Conservation (phyloP, 1,140 invertebrate genomes). For the Drosophila rufa region DNA sequence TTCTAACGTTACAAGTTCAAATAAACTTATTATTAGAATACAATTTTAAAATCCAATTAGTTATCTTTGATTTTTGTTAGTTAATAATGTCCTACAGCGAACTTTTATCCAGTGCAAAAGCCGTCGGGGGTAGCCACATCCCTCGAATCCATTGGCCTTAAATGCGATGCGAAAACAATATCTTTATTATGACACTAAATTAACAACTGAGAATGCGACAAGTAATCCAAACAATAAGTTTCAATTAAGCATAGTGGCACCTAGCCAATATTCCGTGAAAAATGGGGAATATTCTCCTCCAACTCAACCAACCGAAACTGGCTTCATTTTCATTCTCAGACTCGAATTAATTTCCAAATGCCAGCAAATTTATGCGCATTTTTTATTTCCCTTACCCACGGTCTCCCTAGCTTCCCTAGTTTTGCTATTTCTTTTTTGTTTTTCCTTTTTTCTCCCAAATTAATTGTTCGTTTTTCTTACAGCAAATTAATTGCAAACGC, state of each 20-base stretch:
- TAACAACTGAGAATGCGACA: slow-evolving; percentile 1
- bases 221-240: slow-evolving; percentile 21
- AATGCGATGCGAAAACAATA: background rate
- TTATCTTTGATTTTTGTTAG: background rate
- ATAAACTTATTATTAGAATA: too few relatives aligned
- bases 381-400: slow-evolving; percentile 28
- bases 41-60: too few relatives aligned
- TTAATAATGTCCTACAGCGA: background rate
- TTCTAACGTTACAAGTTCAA: too few relatives aligned
- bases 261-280: slow-evolving; percentile 5
- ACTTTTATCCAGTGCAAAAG: background rate
- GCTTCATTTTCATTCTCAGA: slow-evolving; percentile 33
- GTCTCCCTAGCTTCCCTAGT: slow-evolving; percentile 8
- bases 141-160: background rate
- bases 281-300: slow-evolving; percentile 5
- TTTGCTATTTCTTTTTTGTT: slow-evolving; percentile 13
- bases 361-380: slow-evolving; percentile 59
- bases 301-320: slow-evolving; percentile 15
- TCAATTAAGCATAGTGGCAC: slow-evolving; percentile 21
- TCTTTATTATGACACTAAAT: slow-evolving; percentile 6
- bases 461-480: slow-evolving; percentile 79
- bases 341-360: slow-evolving; percentile 56
- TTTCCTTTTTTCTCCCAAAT: slow-evolving; percentile 53
- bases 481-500: slow-evolving; percentile 81
- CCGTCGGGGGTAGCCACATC: slow-evolving; percentile 1